A percentile compares a stretch with the other conserved stretches of the same genome.
phyloP scores from a whole-genome alignment of 1,140 invertebrate species.

The Aphaenogaster rudis region DNA sequence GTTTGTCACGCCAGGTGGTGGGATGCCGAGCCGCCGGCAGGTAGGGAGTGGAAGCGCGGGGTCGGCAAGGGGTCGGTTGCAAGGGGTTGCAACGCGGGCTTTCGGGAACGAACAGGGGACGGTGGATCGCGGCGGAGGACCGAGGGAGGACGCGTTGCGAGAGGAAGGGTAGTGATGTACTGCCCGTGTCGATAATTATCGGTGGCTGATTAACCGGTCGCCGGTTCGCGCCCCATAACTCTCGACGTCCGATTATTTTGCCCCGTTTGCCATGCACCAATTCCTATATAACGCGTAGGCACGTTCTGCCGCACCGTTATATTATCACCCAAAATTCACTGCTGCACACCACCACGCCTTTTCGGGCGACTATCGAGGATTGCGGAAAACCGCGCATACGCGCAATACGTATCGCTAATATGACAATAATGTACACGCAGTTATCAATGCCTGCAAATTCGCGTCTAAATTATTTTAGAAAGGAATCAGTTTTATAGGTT shows the following conservation, averaged over 20 bases:
- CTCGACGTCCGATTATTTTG: slow-evolving; percentile 87
- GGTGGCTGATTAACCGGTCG: slow-evolving; percentile 87
- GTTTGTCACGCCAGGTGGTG: slow-evolving; percentile 85
- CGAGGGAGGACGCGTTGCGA: slow-evolving; percentile 67
- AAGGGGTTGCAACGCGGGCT: slow-evolving; percentile 69
- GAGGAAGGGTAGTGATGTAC: slow-evolving; percentile 85
- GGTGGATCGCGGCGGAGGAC: slow-evolving; percentile 69
- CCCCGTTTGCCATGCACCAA: slow-evolving; percentile 84
- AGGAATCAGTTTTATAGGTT: background rate
- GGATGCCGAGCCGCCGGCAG: slow-evolving; percentile 77
- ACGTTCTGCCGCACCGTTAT: slow-evolving; percentile 75
- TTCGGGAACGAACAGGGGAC: slow-evolving; percentile 49
- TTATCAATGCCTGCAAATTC: background rate
- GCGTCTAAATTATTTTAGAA: slow-evolving; percentile 3
- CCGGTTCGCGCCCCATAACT: slow-evolving; percentile 87
- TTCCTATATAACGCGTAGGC: slow-evolving; percentile 82
- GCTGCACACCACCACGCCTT: slow-evolving; percentile 69
- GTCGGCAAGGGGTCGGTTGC: slow-evolving; percentile 51
- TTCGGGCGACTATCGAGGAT: slow-evolving; percentile 68
- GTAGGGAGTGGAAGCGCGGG: slow-evolving; percentile 67
- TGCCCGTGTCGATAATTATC: slow-evolving; percentile 87
- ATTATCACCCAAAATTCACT: slow-evolving; percentile 73
- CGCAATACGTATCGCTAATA: slow-evolving; percentile 60
- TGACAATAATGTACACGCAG: slow-evolving; percentile 46
- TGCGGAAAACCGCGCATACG: slow-evolving; percentile 59